phyloP scores from a whole-genome alignment of 2,888 invertebrate genomes.

The Lapara coniferarum region DNA sequence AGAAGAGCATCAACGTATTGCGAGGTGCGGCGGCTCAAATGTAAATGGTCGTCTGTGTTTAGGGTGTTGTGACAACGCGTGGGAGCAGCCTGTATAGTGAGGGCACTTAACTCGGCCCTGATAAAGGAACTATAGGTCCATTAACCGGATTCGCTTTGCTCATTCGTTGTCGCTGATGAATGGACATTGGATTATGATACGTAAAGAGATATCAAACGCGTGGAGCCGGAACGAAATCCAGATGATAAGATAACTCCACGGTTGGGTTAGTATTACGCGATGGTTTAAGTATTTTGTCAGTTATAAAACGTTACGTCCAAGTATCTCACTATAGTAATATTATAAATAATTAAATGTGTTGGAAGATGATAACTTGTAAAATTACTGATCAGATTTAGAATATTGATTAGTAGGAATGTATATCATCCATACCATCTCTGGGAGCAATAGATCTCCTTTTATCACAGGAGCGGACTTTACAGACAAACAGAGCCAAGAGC shows the following conservation, averaged over 20 bases:
- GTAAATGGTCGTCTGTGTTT: conserved; percentile 54
- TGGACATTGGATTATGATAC: conserved; percentile 79
- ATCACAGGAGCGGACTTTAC: no score
- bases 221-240: conserved; percentile 48
- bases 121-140: conserved; percentile 80
- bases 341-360: no score
- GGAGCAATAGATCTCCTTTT: no score
- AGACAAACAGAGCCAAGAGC: not conserved
- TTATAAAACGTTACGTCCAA: not conserved
- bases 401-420: no score
- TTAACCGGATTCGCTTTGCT: conserved; percentile 81
- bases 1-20: not conserved
- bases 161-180: conserved; percentile 77
- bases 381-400: not conserved
- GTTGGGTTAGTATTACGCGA: not conserved
- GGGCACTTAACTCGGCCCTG: conserved; percentile 76
- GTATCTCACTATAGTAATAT: no score
- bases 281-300: not conserved
- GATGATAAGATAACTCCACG: conserved; percentile 12
- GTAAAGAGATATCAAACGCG: conserved; percentile 64
- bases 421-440: no score
- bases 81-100: conserved; percentile 78
- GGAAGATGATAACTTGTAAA: no score
- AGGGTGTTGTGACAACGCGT: conserved; percentile 82
- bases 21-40: conserved; percentile 43